Evolutionary conservation across 2,888 invertebrate genomes (phyloP).

Genomic region (Microctonus aethiopoides): DNA sequence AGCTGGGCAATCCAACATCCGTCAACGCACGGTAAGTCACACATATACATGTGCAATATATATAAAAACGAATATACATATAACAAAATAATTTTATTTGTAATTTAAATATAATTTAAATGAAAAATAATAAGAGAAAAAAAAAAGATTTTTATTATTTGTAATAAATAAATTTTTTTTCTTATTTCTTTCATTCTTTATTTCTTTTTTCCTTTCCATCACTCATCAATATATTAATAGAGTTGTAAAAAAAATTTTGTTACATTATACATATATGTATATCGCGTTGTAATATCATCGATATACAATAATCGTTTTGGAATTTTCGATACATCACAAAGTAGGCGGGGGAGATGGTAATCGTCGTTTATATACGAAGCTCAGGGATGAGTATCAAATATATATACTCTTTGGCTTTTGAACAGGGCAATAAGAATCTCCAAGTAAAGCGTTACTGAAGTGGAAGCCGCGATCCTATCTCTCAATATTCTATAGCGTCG

Average conservation of each 20-base stretch:
- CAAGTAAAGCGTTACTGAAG: constrained; percentile 29
- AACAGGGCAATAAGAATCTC: constrained; percentile 31
- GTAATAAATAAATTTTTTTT: neutral
- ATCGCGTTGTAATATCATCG: neutral
- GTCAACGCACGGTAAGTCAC: constrained; percentile 88
- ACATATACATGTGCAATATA: neutral
- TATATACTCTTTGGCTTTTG: neutral
- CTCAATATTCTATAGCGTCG: constrained; percentile 31
- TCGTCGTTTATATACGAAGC: constrained; percentile 31
- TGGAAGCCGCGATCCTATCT: constrained; percentile 32
- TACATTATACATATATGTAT: neutral
- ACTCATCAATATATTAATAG: neutral
- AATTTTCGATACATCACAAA: constrained; percentile 22
- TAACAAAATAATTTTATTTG: no score
- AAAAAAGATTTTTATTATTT: constrained; percentile 1
- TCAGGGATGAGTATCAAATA: constrained; percentile 26
- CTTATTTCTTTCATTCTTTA: no score
- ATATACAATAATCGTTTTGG: constrained; percentile 21
- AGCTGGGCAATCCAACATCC: constrained; percentile 84
- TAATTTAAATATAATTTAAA: neutral
- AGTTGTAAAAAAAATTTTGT: neutral
- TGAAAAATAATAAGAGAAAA: neutral
- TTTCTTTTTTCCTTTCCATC: no score
- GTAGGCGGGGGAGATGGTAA: constrained; percentile 23
- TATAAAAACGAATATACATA: constrained; percentile 5